Conservation (phyloP, 2,888 invertebrate species). For the Ophion ellenae region DNA sequence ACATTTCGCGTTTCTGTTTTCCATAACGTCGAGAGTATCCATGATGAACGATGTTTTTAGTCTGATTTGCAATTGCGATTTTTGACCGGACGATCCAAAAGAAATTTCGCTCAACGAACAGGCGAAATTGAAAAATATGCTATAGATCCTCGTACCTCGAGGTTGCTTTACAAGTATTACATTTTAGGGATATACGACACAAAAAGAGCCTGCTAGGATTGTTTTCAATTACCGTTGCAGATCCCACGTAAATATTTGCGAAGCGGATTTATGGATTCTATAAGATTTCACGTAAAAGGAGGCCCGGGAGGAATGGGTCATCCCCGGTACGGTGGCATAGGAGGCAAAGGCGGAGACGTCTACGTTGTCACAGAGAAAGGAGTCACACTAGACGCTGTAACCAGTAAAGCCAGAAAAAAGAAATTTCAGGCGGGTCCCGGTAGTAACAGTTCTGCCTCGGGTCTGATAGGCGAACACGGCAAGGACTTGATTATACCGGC, state of each 20-base stretch:
- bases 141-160: not conserved
- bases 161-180: too few relatives aligned
- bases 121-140: not conserved
- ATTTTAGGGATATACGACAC: not conserved
- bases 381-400: constrained; percentile 85
- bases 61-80: not conserved
- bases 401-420: constrained; percentile 85
- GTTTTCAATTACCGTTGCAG: constrained; percentile 67
- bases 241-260: constrained; percentile 85
- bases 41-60: too few relatives aligned
- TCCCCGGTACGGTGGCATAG: constrained; percentile 93
- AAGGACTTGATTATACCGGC: constrained; percentile 89
- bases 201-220: not conserved
- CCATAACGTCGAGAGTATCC: too few relatives aligned
- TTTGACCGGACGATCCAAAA: not conserved
- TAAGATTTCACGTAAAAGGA: constrained; percentile 91
- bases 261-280: constrained; percentile 90
- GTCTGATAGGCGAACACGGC: constrained; percentile 91
- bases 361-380: constrained; percentile 88
- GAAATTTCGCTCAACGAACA: not conserved
- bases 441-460: constrained; percentile 89
- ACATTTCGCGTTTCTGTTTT: too few relatives aligned
- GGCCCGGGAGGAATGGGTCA: constrained; percentile 93
- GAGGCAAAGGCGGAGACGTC: constrained; percentile 96
- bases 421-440: constrained; percentile 89